A percentile compares a stretch with the other conserved stretches of the same genome.
These are phyloP conservation scores for Hipparchia sbordonii DNA, from an alignment of 2,888 invertebrate genomes.

Conservation along the genomic window DNA sequence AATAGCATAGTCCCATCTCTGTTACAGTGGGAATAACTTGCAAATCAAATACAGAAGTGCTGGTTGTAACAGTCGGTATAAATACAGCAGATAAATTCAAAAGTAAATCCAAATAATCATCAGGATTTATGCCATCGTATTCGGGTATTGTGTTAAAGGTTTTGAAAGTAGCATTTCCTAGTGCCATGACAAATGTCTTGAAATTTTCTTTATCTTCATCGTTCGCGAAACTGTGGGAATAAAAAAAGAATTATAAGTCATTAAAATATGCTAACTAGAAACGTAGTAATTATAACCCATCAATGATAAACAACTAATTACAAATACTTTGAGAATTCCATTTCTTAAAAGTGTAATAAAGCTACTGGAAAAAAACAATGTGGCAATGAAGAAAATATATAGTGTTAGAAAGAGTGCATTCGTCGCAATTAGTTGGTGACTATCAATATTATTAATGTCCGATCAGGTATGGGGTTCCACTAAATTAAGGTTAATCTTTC, in stretches of 20 bases:
- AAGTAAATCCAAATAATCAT: conserved; percentile 81
- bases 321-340: too few species aligned
- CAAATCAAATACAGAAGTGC: conserved; percentile 77
- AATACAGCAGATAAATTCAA: conserved; percentile 77
- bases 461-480: too few species aligned
- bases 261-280: too few species aligned
- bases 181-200: conserved; percentile 77
- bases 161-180: conserved; percentile 83
- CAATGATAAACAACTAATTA: too few species aligned
- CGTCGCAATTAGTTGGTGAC: too few species aligned
- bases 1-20: conserved; percentile 87
- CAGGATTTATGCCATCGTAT: conserved; percentile 80
- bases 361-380: too few species aligned
- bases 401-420: too few species aligned
- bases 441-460: too few species aligned
- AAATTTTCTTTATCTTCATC: conserved; percentile 78
- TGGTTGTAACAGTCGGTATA: conserved; percentile 78
- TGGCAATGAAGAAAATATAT: too few species aligned
- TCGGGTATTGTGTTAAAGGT: conserved; percentile 83
- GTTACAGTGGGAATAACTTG: conserved; percentile 83
- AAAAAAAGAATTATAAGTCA: not conserved
- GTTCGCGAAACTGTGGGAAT: conserved; percentile 51
- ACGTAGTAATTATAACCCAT: too few species aligned
- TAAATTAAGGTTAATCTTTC: too few species aligned
- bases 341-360: too few species aligned